phyloP scores from a whole-genome alignment of 2,113 vertebrate species.

The Lepisosteus oculatus region DNA sequence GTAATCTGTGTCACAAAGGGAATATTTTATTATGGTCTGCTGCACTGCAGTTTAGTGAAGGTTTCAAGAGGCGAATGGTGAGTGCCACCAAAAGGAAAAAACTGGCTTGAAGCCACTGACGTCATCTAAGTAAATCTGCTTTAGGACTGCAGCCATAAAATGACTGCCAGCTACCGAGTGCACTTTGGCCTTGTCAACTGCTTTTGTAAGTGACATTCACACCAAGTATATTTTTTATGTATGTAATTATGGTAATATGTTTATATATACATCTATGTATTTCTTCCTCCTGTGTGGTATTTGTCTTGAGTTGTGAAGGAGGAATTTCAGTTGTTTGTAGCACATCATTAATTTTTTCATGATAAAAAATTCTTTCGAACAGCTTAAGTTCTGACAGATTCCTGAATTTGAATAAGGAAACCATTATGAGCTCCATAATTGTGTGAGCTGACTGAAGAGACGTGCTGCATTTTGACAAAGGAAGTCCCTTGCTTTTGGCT shows the following conservation, averaged over 20 bases:
- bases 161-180: constrained; percentile 72
- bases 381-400: too few species aligned
- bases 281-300: too few species aligned
- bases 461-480: too few species aligned
- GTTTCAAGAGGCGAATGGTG: constrained; percentile 76
- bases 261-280: background rate
- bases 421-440: too few species aligned
- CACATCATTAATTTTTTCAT: too few species aligned
- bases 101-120: constrained; percentile 87
- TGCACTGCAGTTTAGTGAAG: constrained; percentile 74
- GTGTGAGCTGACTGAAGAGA: too few species aligned
- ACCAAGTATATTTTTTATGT: constrained; percentile 13
- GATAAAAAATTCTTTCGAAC: too few species aligned
- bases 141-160: constrained; percentile 79
- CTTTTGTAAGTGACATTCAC: constrained; percentile 47
- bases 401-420: too few species aligned
- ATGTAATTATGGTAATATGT: background rate
- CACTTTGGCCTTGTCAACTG: constrained; percentile 83
- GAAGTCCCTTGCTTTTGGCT: too few species aligned
- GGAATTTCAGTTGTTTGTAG: too few species aligned
- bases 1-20: constrained; percentile 82
- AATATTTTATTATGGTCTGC: constrained; percentile 80
- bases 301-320: too few species aligned
- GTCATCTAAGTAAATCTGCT: constrained; percentile 89
- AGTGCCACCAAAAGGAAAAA: constrained; percentile 81